A percentile compares a stretch with the other conserved stretches of the same genome.
Conservation (phyloP, 1,140 invertebrate genomes). For the Monomorium pharaonis region DNA sequence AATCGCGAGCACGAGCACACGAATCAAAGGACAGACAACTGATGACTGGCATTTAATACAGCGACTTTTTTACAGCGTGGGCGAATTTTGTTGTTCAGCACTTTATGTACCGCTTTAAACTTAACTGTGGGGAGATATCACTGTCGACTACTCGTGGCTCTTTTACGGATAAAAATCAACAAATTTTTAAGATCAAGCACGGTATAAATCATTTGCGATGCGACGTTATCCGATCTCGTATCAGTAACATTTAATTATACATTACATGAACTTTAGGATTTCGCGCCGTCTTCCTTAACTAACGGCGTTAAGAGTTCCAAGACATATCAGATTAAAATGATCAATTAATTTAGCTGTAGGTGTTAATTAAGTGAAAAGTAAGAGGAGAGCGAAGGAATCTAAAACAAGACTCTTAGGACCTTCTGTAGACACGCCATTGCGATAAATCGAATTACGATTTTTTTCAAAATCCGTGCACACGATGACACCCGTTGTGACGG, state of each 20-base stretch:
- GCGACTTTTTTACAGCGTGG: conserved; percentile 35
- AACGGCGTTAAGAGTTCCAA: not conserved
- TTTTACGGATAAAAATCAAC: not conserved
- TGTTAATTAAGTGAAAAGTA: not conserved
- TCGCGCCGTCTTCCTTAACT: not conserved
- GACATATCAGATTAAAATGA: not conserved
- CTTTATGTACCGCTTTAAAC: not conserved
- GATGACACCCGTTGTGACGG: not conserved
- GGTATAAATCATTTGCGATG: not conserved
- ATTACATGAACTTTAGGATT: not conserved
- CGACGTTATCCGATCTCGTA: not conserved
- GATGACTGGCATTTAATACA: conserved; percentile 54
- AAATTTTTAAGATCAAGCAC: not conserved
- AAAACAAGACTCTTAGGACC: not conserved
- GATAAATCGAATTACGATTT: not conserved
- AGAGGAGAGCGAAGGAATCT: too few relatives aligned
- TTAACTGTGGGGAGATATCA: not conserved
- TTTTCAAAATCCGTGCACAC: not conserved
- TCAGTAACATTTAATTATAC: conserved; percentile 8
- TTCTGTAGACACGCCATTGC: not conserved
- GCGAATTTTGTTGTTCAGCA: conserved; percentile 26
- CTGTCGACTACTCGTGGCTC: not conserved
- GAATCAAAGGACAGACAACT: conserved; percentile 59
- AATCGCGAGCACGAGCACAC: conserved; percentile 65
- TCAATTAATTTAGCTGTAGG: not conserved